Base-by-base conservation (phyloP, 2,797 vertebrate genomes). In the Thalassophryne amazonica region DNA sequence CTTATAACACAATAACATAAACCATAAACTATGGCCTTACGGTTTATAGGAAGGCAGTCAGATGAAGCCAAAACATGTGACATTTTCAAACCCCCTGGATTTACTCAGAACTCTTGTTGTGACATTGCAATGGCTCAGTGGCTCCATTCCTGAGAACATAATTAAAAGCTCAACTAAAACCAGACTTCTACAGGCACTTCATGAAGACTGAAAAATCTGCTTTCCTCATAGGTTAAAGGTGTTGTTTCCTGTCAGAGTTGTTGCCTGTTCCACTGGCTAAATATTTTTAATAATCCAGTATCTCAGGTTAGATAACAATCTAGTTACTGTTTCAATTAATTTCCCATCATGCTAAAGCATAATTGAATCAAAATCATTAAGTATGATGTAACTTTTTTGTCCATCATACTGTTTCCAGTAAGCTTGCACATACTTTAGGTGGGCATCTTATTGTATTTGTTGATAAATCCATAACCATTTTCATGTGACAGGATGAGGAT, bases 301-400 rank as follows among this genome's bases (percentile, higher is more conserved):
- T 24, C 61, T 56, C 48, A 37, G 62, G 37, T 22, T 22, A 64
- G 69, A 76, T 73, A 67, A 59, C 31, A 37, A 58, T 47, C 60
- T 59, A 68, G 37, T 53, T 64, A 45, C 56, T 71, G 50, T 35
- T 70, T 65, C 79, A 73, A 79, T 70, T 73, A 60, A 55, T 63
- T 70, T 73, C 59, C 47, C 54, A 22, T 62, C 42, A 13, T 21
- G 6, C 49, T 9, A 43, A 43, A 4, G 3, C 17, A 50, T 47
- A 41, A 62, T 46, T 57, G 53, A 53, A 60, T 62, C 53, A 41
- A 22, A 51, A 37, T 41, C 34, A 40, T 56, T 29, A 31, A 21
- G n/a, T 34, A 16, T n/a, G 35, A 16, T 15, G 45, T 13, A 57
- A 35, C 32, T 45, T 21, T 42, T 47, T 30, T 13, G 38, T 43